Conservation (phyloP, 2,888 invertebrate species). For the Xylota sylvarum region DNA sequence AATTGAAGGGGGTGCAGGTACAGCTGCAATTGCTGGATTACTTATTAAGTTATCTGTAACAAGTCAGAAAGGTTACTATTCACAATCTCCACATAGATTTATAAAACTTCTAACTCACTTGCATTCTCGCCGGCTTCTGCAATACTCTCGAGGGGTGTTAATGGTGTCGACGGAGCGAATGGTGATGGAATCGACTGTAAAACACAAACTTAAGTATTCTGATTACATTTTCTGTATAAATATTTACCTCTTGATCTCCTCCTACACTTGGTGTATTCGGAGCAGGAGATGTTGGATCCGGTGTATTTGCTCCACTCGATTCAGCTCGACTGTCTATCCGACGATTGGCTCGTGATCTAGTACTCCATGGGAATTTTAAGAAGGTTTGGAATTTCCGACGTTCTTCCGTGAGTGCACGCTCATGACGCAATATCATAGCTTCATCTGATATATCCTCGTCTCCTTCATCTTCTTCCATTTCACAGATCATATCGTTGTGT, state of each 20-base stretch:
- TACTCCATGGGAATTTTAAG: conserved; percentile 84
- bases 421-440: conserved; percentile 90
- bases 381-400: conserved; percentile 87
- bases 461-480: conserved; percentile 80
- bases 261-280: conserved; percentile 81
- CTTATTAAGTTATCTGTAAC: conserved; percentile 51
- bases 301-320: conserved; percentile 91
- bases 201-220: conserved; percentile 3
- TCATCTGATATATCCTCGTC: conserved; percentile 93
- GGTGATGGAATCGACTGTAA: conserved; percentile 84
- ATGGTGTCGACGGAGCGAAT: conserved; percentile 80
- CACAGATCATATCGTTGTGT: conserved; percentile 7
- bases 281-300: conserved; percentile 89
- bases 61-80: neutral
- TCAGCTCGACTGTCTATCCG: conserved; percentile 89
- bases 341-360: conserved; percentile 87
- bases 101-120: conserved; percentile 66
- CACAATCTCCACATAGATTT: neutral
- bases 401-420: conserved; percentile 88
- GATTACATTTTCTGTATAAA: neutral
- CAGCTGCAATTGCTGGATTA: conserved; percentile 55
- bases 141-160: conserved; percentile 80
- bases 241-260: conserved; percentile 82
- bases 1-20: conserved; percentile 58
- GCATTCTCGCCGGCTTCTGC: conserved; percentile 78